Percentiles rank a stretch among this genome's conserved stretches.
Evolutionary conservation across 2,797 vertebrate species (phyloP).

Genomic region (Gallirallus australis): DNA sequence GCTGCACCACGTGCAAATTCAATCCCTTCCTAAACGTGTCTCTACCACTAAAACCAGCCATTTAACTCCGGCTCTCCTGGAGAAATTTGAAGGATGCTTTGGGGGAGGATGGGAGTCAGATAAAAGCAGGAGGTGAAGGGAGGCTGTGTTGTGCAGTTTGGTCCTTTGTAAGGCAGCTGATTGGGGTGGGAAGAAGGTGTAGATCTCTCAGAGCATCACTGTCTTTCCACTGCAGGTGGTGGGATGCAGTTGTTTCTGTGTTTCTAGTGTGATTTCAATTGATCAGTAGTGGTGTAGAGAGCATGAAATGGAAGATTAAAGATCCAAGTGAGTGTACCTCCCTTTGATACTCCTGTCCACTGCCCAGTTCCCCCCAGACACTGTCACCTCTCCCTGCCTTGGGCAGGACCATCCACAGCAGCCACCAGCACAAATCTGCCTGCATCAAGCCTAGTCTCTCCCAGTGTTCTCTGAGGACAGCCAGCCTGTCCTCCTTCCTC

Average conservation of each 20-base stretch:
- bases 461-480: background rate
- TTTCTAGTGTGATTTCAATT: background rate
- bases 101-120: background rate
- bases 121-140: background rate
- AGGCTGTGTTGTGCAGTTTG: background rate
- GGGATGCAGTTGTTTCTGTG: background rate
- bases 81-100: background rate
- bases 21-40: conserved; percentile 63
- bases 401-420: background rate
- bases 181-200: background rate
- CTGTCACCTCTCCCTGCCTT: background rate
- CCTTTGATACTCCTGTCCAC: background rate
- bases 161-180: background rate
- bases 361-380: background rate
- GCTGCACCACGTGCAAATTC: conserved; percentile 56
- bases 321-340: background rate
- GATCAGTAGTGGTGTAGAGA: background rate
- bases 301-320: background rate
- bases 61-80: conserved; percentile 73
- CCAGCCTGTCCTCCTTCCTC: conserved; percentile 5
- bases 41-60: conserved; percentile 29
- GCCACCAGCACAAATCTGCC: background rate
- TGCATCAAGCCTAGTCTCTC: background rate
- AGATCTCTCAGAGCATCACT: background rate
- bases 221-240: background rate